Base-by-base conservation (phyloP, 2,113 vertebrate species). In the Anarhynchus alexandrinus region DNA sequence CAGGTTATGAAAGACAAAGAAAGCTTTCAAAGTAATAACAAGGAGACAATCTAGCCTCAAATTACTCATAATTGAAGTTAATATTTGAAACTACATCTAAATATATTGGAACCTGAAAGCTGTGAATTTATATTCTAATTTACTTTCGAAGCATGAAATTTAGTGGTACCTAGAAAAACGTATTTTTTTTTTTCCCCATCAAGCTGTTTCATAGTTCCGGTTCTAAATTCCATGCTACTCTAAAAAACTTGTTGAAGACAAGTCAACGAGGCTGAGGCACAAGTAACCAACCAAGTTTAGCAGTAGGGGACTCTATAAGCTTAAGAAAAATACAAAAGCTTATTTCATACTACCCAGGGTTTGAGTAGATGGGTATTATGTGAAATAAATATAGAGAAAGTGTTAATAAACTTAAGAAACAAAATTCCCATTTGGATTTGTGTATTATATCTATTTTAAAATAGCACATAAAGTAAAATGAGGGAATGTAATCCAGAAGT, bases 1-100 rank as follows among this genome's bases (percentile, higher is more conserved):
- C 62, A 94, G 87, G 82, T 96, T 96, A 73, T 89, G 59, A 95
- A 94, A 94, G 91, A 96, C 91, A 95, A 93, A 90, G 77, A 86
- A 92, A 87, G 67, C 93, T 88, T 90, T 91, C 66, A 82, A 66
- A 82, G 78, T 64, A 96, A 86, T 86, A 93, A 92, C 45, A 81
- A 73, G 66, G 74, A 88, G 90, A 86, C 69, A 88, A 90, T 89
- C 89, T 91, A 94, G 61, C 42, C 77, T 96, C 92, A 96, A 90
- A 97, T 95, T 95, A 90, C 65, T 92, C 67, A 65, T 94, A 97
- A 93, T 92, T 93, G 67, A 82, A 86, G 77, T 76, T 94, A 91
- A 91, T 91, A 91, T 95, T 95, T 97, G 86, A 93, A 94, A 77
- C 54, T 87, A 80, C 65, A 82, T 91, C 89, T 85, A 95, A 96